phyloP scores from a whole-genome alignment of 1,140 invertebrate species.

The Eriosoma lanigerum region DNA sequence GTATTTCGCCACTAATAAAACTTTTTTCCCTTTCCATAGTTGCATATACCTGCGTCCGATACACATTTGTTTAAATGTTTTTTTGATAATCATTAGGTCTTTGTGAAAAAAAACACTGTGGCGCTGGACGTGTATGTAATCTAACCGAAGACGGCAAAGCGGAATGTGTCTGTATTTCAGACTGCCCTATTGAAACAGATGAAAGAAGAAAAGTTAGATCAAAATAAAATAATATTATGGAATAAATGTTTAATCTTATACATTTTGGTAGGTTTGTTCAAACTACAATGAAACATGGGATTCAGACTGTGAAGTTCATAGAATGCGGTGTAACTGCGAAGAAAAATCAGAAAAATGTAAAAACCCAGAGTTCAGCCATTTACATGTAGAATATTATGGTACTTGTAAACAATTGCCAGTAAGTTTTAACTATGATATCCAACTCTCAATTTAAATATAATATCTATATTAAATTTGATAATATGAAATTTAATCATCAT shows the following conservation, averaged over 20 bases:
- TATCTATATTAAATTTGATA: too few species aligned
- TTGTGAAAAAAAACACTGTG: slow-evolving; percentile 83
- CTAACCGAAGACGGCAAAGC: slow-evolving; percentile 71
- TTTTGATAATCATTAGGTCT: slow-evolving; percentile 65
- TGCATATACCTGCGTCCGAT: slow-evolving; percentile 42
- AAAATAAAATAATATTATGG: not conserved
- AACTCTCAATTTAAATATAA: not conserved
- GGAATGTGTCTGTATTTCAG: slow-evolving; percentile 81
- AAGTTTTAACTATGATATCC: slow-evolving; percentile 55
- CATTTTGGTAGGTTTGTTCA: slow-evolving; percentile 73
- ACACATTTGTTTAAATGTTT: slow-evolving; percentile 39
- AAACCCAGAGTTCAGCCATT: slow-evolving; percentile 74
- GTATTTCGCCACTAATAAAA: slow-evolving; percentile 43
- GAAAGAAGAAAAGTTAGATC: slow-evolving; percentile 68
- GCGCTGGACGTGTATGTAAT: slow-evolving; percentile 84
- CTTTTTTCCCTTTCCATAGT: slow-evolving; percentile 46
- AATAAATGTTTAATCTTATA: not conserved
- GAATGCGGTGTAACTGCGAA: slow-evolving; percentile 85
- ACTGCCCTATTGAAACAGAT: slow-evolving; percentile 78
- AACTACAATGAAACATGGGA: slow-evolving; percentile 92
- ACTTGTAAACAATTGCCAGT: slow-evolving; percentile 77
- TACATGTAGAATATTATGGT: slow-evolving; percentile 92
- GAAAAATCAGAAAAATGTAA: slow-evolving; percentile 72
- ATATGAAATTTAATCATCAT: too few species aligned
- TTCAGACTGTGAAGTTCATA: slow-evolving; percentile 90